phyloP scores from a whole-genome alignment of 2,888 invertebrate genomes.

The Oligia strigilis region DNA sequence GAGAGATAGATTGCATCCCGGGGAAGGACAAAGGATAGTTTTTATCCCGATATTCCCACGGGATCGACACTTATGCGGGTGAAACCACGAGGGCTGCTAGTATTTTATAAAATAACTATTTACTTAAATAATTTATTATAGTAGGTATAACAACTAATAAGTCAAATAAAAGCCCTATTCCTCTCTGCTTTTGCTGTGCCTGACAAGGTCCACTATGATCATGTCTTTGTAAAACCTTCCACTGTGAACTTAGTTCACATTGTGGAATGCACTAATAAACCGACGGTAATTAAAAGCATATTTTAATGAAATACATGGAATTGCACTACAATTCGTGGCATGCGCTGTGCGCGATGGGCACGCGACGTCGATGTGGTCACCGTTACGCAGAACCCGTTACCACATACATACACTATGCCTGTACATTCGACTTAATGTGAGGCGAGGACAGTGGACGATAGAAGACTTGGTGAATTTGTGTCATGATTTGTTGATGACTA shows the following conservation, averaged over 20 bases:
- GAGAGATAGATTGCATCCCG: no score
- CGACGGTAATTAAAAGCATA: constrained; percentile 38
- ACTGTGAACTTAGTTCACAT: background rate
- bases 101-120: background rate
- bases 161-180: no score
- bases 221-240: background rate
- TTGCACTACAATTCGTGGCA: constrained; percentile 48
- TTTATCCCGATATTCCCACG: no score
- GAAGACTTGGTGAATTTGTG: background rate
- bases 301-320: constrained; percentile 39
- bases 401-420: constrained; percentile 30
- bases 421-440: constrained; percentile 31
- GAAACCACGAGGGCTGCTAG: no score
- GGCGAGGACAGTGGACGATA: constrained; percentile 1
- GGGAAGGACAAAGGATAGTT: no score
- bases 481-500: background rate
- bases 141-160: background rate
- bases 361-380: constrained; percentile 58
- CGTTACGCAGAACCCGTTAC: constrained; percentile 67
- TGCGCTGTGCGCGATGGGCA: constrained; percentile 38
- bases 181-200: background rate
- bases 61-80: no score
- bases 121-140: background rate
- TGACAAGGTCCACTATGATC: background rate
- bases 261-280: background rate